Base-by-base conservation (phyloP, 2,113 vertebrate genomes). In the Callocephalon fimbriatum region DNA sequence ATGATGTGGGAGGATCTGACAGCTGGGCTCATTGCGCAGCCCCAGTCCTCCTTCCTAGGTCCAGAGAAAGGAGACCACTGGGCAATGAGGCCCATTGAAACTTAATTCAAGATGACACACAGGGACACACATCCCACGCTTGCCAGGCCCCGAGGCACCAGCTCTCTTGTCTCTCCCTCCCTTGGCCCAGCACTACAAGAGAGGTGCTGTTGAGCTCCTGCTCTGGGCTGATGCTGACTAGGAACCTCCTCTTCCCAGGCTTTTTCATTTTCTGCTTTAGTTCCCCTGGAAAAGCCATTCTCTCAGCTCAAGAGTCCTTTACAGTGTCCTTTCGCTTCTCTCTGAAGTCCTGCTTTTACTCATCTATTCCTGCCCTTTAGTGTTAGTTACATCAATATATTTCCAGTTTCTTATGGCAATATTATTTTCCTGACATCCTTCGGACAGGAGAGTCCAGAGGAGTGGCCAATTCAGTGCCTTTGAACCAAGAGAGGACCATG, bases 1-100 rank as follows among this genome's bases (percentile, higher is more conserved):
- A 96, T 66, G 80, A 95, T 70, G 65, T 53, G 56, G 90, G 65
- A 91, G 50, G 72, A 94, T 71, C 18, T 93, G 84, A 93, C 95
- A 96, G 90, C 76, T 7, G 27, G 59, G 54, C 48, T 65, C 19
- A 5, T 9, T 83, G 40, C 80, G 48, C 48, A 88, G 48, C 58
- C 62, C 67, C 1, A 2, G 14, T 73, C 7, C 58, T 88, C 29
- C 89, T 94, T 65, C 62, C 61, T 32, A 51, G 71, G 27, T 53
- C 76, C 40, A 58, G 84, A 45, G 73, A 6, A 73, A 84, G 53
- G 63, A 53, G 48, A 71, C 37, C 0, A 0, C 48, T 1, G 8
- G 48, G 63, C 72, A 73, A 27, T 0, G 0, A 51, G 67, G 42
- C 87, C 66, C 83, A 12, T 1, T 73, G 59, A 68, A 72, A 10